Evolutionary conservation across 2,888 invertebrate genomes (phyloP), one percentile per base, ranked within the genome.

Genomic region (Drosophila merina): DNA sequence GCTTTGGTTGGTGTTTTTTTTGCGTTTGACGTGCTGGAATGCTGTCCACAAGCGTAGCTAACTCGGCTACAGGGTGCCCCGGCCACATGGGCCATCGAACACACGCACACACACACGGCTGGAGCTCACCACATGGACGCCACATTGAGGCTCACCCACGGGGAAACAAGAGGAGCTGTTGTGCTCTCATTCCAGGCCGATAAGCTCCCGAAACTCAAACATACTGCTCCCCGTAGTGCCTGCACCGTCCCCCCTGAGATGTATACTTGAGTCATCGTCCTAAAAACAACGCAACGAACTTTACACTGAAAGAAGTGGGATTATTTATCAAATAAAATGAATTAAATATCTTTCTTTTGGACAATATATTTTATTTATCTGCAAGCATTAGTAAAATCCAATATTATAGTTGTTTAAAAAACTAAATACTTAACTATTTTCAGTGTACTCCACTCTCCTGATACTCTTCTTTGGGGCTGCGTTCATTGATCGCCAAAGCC

Each of bases 401-500:
- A 20, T 2, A 1, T 20, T 20, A 20, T 2, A 20, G 20, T 20
- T 2, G 20, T 20, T 20, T 20, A 14, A 14, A 14, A 14, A 14
- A 14, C 14, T 20, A 20, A 20, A 20, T 20, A 20, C 20, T 20
- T 2, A 20, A 20, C 2, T 20, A 31, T 2, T 52, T n/a, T 25
- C 49, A 58, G 60, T 60, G 57, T 7, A 9, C 40, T 42, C 42
- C 44, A n/a, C 52, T 49, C n/a, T 48, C 40, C 67, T 44, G 31
- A 10, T 30, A 9, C 31, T 58, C 67, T 67, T 70, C 67, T 60
- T 70, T 72, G 70, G 73, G 62, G 63, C 57, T 70, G 78, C 84
- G 82, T 83, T 83, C 82, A 83, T 83, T 83, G 85, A 83, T 86
- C 84, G 80, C 80, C 68, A 59, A 69, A 74, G 78, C 63, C 83